A percentile compares a stretch with the other conserved stretches of the same genome.
Evolutionary conservation across 1,140 invertebrate genomes (phyloP).

Genomic region (Pogonomyrmex californicus): DNA sequence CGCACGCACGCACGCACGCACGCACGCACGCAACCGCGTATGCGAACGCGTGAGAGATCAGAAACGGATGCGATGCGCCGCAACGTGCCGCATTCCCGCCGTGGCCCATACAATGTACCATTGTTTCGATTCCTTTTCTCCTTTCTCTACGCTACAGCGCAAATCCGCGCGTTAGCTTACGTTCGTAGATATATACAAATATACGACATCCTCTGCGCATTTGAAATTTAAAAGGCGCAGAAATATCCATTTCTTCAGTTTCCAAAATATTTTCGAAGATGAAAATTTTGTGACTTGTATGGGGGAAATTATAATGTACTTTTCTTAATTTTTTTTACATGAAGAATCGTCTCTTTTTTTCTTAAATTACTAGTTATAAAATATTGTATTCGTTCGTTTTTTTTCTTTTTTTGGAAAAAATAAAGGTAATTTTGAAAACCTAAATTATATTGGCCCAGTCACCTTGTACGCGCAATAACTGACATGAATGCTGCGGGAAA

Average conservation of each 20-base stretch:
- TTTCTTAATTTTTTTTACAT: not conserved
- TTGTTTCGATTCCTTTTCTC: slow-evolving; percentile 71
- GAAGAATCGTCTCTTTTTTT: not conserved
- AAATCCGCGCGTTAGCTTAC: not conserved
- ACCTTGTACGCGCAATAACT: not conserved
- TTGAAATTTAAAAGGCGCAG: not conserved
- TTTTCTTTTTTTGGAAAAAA: no score
- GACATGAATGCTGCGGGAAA: slow-evolving; percentile 5
- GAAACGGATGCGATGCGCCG: slow-evolving; percentile 69
- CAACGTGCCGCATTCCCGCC: slow-evolving; percentile 49
- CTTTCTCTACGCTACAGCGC: slow-evolving; percentile 39
- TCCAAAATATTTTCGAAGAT: not conserved
- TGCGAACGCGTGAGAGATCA: slow-evolving; percentile 70
- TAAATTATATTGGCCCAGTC: not conserved
- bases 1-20: slow-evolving; percentile 38
- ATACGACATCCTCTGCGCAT: not conserved
- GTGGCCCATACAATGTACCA: slow-evolving; percentile 75
- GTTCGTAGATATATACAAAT: not conserved
- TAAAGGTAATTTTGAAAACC: not conserved
- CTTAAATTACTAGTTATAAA: not conserved
- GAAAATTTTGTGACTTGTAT: not conserved
- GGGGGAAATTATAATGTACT: not conserved
- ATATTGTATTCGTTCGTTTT: no score
- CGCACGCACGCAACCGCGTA: slow-evolving; percentile 19
- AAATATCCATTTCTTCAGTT: not conserved